Conservation (phyloP, 2,888 invertebrate species). For the Octodonta nipae region DNA sequence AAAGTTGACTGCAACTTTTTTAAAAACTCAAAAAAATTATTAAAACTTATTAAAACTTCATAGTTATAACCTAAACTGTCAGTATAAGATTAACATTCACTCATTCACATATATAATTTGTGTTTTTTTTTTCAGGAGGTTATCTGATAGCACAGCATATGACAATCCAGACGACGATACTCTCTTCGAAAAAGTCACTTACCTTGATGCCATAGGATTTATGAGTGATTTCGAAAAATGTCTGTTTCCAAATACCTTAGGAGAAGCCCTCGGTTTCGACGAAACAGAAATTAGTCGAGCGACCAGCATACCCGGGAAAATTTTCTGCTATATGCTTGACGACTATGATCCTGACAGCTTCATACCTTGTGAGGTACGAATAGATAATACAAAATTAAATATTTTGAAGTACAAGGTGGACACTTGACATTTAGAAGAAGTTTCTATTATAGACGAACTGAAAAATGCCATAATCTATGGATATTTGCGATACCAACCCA, state of each 20-base stretch:
- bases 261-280: constrained; percentile 45
- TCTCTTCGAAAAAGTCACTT: constrained; percentile 30
- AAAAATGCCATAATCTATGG: no score
- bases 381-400: no score
- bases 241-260: constrained; percentile 49
- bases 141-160: constrained; percentile 39
- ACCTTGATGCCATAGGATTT: constrained; percentile 53
- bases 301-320: constrained; percentile 51
- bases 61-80: no score
- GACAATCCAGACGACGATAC: constrained; percentile 19
- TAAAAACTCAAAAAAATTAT: no score
- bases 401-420: no score
- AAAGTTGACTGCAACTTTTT: no score
- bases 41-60: no score
- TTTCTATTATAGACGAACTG: no score
- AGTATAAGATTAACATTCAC: no score
- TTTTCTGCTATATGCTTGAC: constrained; percentile 41
- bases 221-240: constrained; percentile 53
- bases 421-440: no score
- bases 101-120: no score
- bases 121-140: constrained; percentile 17
- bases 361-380: constrained; percentile 56
- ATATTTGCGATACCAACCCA: no score
- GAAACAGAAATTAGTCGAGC: constrained; percentile 41
- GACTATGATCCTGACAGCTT: constrained; percentile 41